Percentiles rank a stretch among this genome's conserved stretches.
Evolutionary conservation across 2,888 invertebrate genomes (phyloP).

Genomic region (Agrilus biguttatus): DNA sequence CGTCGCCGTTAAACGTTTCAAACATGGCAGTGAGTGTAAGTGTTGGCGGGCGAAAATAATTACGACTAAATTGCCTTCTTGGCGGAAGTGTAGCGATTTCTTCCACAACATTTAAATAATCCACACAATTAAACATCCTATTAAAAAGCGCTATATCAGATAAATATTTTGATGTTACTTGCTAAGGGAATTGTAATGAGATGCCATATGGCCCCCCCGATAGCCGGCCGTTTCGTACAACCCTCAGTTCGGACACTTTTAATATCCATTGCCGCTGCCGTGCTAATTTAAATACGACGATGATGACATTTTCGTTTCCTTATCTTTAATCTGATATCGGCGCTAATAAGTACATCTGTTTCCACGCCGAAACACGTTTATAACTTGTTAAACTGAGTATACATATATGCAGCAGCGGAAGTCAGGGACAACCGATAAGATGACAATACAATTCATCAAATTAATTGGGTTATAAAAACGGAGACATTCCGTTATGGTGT

Average conservation of each 20-base stretch:
- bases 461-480: too few species aligned
- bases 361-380: conserved; percentile 7
- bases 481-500: too few species aligned
- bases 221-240: conserved; percentile 1
- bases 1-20: too few species aligned
- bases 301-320: conserved; percentile 15
- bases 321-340: conserved; percentile 7
- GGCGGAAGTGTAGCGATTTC: conserved; percentile 24
- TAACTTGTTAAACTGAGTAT: too few species aligned
- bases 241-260: neutral
- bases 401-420: too few species aligned
- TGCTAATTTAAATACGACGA: conserved; percentile 20
- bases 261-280: conserved; percentile 10
- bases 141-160: conserved; percentile 21
- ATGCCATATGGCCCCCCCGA: conserved; percentile 5
- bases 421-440: too few species aligned
- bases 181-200: conserved; percentile 8
- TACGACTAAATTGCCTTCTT: conserved; percentile 15
- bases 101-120: conserved; percentile 19
- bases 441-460: too few species aligned
- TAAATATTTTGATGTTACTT: conserved; percentile 20
- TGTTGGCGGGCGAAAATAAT: conserved; percentile 12
- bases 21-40: too few species aligned
- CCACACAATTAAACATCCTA: conserved; percentile 28
- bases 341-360: conserved; percentile 10